Evolutionary conservation across 1,140 invertebrate species (phyloP), one percentile per base, ranked within the genome.

Genomic region (Caenorhabditis tropicalis): DNA sequence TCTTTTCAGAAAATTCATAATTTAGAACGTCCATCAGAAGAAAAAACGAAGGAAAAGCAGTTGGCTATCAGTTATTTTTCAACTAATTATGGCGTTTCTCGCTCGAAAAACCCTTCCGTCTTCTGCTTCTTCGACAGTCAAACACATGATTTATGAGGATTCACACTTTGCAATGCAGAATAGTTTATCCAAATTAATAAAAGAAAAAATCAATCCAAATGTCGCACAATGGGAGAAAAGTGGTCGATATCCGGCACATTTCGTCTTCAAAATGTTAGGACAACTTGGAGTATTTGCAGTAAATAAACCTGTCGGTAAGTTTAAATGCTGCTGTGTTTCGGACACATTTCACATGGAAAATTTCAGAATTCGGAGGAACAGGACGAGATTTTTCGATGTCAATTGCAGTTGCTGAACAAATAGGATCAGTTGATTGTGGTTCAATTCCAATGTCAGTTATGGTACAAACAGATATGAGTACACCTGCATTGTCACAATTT

Each of bases 161-260:
- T 10, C 46, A 29, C 83, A 85, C 79, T 56, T 27, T 9, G 51
- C 49, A 29, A 79, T 85, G 31, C 74, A 81, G 56, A 60, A 65
- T 31, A 58, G 48, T 58, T 33, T 81, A 9, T 0, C 74, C 5
- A 58, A 88, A 85, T 29, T 87, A 9, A 93, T 94, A 85, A 93
- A 94, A 19, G 91, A 91, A 79, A 93, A 94, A 27, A 93, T 94
- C 36, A 94, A 94, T 90, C 94, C 94, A 24, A 91, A 91, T 91
- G 93, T 94, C 24, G 92, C 94, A 87, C 87, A 93, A 88, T 94
- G 93, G 93, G 93, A 94, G 87, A 88, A 87, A 49, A 88, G 90
- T 33, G 89, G 91, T 51, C 86, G 87, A 58, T 94, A 93, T 91
- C 93, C 93, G 36, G 93, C 92, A 6, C 92, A 93, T 87, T 82